Base-by-base conservation (phyloP, 2,113 vertebrate genomes). In the Eubucco bourcierii region DNA sequence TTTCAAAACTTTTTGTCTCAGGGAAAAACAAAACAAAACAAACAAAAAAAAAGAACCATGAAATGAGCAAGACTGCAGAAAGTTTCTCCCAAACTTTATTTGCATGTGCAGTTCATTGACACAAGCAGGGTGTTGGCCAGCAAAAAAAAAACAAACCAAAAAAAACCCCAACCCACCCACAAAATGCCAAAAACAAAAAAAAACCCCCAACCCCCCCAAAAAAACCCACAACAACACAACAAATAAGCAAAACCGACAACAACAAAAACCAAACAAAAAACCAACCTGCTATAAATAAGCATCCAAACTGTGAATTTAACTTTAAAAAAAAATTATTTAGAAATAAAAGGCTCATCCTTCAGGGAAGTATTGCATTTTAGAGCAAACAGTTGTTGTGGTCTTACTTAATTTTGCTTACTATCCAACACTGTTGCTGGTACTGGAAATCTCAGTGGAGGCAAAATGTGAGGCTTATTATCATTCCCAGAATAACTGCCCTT, bases 391-490 rank as follows among this genome's bases (percentile, higher is more conserved):
- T 72, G 13, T 4, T 55, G 53, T 15, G 50, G 55, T 41, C 78
- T 68, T 27, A 64, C 52, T 91, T 80, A 9, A 72, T 27, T 87
- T 70, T 59, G 67, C 75, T 84, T 52, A 3, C 80, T 63, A 58
- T 34, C 71, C 87, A 31, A 66, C 31, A 14, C 37, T 63, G 59
- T 31, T 59, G 53, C 82, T 39, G 81, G 34, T 79, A 73, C 84
- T 71, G 67, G 71, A 71, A 90, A 70, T 89, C 87, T 95, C 91
- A 77, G 67, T 13, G 61, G 87, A 95, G 72, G 68, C 82, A 16
- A 46, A 83, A 72, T 3, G 0, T 27, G 56, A 86, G 29, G 65
- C 61, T 90, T 55, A 47, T 78, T 92, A 86, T 65, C 91, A 86
- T 74, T 77, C 56, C 73, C 31, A 55, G 41, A 93, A 68, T 90